Evolutionary conservation across 2,797 vertebrate species (phyloP).

Genomic region (Lagocephalus sceleratus): DNA sequence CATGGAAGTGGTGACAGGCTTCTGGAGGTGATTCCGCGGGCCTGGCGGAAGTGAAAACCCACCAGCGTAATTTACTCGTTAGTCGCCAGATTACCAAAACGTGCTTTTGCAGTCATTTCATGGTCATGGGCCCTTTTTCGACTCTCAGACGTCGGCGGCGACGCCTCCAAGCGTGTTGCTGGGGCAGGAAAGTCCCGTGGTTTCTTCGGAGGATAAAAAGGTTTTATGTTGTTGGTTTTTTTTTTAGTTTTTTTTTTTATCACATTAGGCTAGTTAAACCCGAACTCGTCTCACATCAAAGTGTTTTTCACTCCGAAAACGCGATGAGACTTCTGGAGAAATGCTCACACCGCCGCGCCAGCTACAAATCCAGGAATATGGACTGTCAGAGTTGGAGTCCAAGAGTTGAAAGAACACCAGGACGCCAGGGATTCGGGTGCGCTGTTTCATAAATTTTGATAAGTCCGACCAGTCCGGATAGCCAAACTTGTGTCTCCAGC

Average conservation of each 20-base stretch:
- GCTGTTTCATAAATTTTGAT: slow-evolving; percentile 65
- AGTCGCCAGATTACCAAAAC: slow-evolving; percentile 66
- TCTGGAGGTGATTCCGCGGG: slow-evolving; percentile 66
- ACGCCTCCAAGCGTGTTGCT: slow-evolving; percentile 15
- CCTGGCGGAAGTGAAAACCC: slow-evolving; percentile 56
- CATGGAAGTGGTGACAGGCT: slow-evolving; percentile 74
- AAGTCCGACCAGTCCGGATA: slow-evolving; percentile 50
- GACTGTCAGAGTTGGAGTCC: slow-evolving; percentile 54
- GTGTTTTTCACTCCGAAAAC: slow-evolving; percentile 41
- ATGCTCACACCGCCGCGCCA: slow-evolving; percentile 33
- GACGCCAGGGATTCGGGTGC: slow-evolving; percentile 64
- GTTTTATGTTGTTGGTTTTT: background rate
- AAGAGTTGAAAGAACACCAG: slow-evolving; percentile 63
- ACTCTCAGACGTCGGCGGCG: slow-evolving; percentile 9
- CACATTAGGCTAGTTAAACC: slow-evolving; percentile 10
- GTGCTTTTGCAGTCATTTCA: slow-evolving; percentile 29
- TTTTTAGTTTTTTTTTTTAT: slow-evolving; percentile 1
- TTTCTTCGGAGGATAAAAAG: background rate
- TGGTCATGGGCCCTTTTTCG: slow-evolving; percentile 39
- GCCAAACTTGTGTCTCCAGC: slow-evolving; percentile 62
- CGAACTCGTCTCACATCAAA: slow-evolving; percentile 48
- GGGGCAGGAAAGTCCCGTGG: background rate
- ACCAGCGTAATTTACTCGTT: slow-evolving; percentile 66
- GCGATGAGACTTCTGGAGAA: slow-evolving; percentile 50
- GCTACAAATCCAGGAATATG: slow-evolving; percentile 60